Conservation (phyloP, 2,888 invertebrate genomes). For the Drosophila algonquin region DNA sequence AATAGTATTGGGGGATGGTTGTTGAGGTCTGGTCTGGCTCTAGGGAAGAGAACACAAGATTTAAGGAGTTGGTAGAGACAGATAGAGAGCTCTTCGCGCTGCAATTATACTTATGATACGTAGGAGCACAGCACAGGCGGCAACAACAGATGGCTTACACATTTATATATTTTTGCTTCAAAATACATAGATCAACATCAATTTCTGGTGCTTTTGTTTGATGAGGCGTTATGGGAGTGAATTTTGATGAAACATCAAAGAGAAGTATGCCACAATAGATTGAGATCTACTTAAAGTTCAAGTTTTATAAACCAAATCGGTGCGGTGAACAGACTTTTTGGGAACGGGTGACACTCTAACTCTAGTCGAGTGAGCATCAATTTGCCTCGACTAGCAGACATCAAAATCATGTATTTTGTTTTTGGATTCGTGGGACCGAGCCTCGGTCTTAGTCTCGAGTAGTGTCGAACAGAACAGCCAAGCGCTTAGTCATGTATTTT, state of each 20-base stretch:
- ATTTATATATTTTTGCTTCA: constrained; percentile 9
- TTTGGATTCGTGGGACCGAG: not conserved
- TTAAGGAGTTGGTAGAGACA: constrained; percentile 2
- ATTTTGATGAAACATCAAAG: not conserved
- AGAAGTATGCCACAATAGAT: not conserved
- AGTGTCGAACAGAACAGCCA: too few species aligned
- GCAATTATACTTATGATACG: constrained; percentile 32
- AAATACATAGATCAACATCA: constrained; percentile 4
- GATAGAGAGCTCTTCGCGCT: constrained; percentile 8
- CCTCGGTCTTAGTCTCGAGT: too few species aligned
- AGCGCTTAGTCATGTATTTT: too few species aligned
- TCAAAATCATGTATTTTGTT: not conserved
- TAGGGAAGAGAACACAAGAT: constrained; percentile 32
- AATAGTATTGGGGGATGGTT: not conserved
- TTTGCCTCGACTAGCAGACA: not conserved
- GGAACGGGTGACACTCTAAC: not conserved
- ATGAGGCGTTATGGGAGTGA: constrained; percentile 3
- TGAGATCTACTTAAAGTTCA: not conserved
- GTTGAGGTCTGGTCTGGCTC: constrained; percentile 25
- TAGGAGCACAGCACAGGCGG: constrained; percentile 25
- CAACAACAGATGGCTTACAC: constrained; percentile 17
- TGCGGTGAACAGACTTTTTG: too few species aligned
- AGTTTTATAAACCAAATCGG: too few species aligned
- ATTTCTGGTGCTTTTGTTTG: constrained; percentile 7
- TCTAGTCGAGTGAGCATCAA: not conserved